These are phyloP conservation scores for Oligia strigilis DNA, from an alignment of 2,888 invertebrate species.

Conservation along the genomic window DNA sequence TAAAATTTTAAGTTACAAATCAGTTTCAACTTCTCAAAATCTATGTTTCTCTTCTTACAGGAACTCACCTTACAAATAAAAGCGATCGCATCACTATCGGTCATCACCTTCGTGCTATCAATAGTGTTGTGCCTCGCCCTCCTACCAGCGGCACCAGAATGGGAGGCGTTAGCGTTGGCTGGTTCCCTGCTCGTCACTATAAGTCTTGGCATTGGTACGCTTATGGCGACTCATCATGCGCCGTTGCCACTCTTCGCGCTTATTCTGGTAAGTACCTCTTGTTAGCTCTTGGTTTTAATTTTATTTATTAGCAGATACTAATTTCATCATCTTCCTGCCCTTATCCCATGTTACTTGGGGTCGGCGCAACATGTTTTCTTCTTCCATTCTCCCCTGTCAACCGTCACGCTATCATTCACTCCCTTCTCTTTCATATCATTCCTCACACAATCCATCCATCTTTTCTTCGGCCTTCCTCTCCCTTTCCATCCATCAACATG, in stretches of 20 bases:
- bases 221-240: slow-evolving; percentile 91
- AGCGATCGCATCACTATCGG: slow-evolving; percentile 88
- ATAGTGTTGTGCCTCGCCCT: slow-evolving; percentile 89
- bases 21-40: neutral
- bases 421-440: too few relatives aligned
- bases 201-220: slow-evolving; percentile 91
- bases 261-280: slow-evolving; percentile 90
- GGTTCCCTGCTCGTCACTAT: slow-evolving; percentile 91
- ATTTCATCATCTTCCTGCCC: too few relatives aligned
- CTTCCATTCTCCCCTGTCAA: too few relatives aligned
- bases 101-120: slow-evolving; percentile 87
- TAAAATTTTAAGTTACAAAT: neutral
- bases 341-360: too few relatives aligned
- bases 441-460: too few relatives aligned
- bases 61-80: slow-evolving; percentile 85
- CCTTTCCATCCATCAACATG: too few relatives aligned
- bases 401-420: too few relatives aligned
- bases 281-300: neutral
- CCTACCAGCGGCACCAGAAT: slow-evolving; percentile 91
- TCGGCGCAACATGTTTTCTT: too few relatives aligned
- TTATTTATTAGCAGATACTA: too few relatives aligned
- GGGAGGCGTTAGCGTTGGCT: slow-evolving; percentile 91
- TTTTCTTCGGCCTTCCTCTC: too few relatives aligned
- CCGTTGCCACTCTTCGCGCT: slow-evolving; percentile 94
- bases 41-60: slow-evolving; percentile 82